phyloP scores from a whole-genome alignment of 2,113 vertebrate genomes.

The Fregetta grallaria region DNA sequence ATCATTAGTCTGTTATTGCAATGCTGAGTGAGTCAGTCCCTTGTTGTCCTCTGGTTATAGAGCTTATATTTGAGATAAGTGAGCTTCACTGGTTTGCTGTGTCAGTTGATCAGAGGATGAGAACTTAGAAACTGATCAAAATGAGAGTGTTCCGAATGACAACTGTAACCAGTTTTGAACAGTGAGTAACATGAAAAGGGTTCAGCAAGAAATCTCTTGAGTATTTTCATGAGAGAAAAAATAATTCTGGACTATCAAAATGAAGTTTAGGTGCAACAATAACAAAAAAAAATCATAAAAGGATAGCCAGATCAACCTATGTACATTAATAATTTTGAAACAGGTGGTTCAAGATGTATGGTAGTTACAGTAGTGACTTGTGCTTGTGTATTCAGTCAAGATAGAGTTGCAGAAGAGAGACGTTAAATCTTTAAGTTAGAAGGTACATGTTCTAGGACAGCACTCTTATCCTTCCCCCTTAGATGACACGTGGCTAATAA shows the following conservation, averaged over 20 bases:
- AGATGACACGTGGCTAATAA: neutral
- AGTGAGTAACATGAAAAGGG: neutral
- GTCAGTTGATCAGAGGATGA: neutral
- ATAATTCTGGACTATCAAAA: slow-evolving; percentile 6
- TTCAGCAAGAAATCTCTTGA: neutral
- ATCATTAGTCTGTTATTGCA: neutral
- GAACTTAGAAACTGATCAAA: neutral
- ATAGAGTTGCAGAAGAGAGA: neutral
- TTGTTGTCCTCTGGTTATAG: neutral
- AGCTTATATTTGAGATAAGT: neutral
- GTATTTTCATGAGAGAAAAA: slow-evolving; percentile 11
- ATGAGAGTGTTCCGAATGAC: neutral
- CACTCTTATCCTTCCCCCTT: neutral
- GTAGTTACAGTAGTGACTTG: neutral
- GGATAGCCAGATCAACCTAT: neutral
- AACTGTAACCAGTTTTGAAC: neutral
- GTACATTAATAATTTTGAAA: neutral
- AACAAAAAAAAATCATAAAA: neutral
- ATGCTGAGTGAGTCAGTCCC: neutral
- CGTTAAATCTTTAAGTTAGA: neutral
- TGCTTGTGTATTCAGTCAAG: neutral
- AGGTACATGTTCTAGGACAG: neutral
- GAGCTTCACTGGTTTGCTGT: neutral
- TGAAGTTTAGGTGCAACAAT: neutral
- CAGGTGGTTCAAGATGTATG: neutral